A percentile compares a stretch with the other conserved stretches of the same genome.
These are phyloP conservation scores for Muntiacus reevesi DNA, from an alignment of 2,113 vertebrate genomes.

Conservation along the genomic window DNA sequence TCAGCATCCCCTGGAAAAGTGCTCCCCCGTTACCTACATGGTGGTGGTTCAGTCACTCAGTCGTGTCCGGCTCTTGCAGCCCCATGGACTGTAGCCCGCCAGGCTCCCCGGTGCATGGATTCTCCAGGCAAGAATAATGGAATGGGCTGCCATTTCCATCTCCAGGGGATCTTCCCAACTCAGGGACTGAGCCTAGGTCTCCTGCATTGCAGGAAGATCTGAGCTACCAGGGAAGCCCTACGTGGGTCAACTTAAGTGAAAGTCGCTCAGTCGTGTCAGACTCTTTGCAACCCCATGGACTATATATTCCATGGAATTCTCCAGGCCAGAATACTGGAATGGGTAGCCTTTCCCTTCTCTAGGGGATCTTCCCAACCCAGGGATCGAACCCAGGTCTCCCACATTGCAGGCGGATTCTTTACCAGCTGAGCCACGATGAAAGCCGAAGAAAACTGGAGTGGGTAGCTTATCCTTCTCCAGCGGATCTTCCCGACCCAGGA, in stretches of 20 bases:
- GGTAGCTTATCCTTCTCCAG: not conserved
- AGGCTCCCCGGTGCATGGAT: too few relatives aligned
- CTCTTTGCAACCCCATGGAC: not conserved
- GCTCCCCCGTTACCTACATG: rapidly evolving
- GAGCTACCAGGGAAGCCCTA: not conserved
- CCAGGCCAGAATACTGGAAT: not conserved
- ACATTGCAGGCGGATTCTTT: not conserved
- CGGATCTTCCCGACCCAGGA: rapidly evolving
- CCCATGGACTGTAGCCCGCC: not conserved
- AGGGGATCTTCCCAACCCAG: not conserved
- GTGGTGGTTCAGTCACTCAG: not conserved
- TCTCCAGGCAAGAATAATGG: too few relatives aligned
- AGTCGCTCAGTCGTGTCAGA: not conserved
- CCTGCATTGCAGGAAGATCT: not conserved
- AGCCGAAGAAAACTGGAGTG: not conserved
- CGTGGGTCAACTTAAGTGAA: not conserved
- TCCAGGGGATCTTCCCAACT: too few relatives aligned
- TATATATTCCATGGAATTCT: not conserved
- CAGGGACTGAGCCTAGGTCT: not conserved
- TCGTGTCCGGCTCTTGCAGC: not conserved
- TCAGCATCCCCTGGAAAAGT: not conserved
- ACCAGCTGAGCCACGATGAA: not conserved
- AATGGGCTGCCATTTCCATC: too few relatives aligned
- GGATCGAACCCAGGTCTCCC: not conserved
- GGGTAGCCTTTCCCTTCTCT: not conserved